Conservation (phyloP, 2,888 invertebrate genomes). For the Scelioninae gen. 1 region DNA sequence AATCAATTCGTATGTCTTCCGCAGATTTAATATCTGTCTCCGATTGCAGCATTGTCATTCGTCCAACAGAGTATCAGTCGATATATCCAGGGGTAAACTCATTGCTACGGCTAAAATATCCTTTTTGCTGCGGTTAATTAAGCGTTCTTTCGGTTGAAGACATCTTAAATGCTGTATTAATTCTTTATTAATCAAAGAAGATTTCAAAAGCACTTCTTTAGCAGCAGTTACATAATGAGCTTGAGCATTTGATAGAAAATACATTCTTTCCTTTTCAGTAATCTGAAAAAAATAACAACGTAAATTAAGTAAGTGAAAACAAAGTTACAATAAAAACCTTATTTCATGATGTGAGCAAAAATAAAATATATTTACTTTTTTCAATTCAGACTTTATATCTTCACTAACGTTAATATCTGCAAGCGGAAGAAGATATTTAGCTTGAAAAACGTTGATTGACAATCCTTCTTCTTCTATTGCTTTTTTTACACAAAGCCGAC, state of each 20-base stretch:
- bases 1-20: no score
- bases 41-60: constrained; percentile 59
- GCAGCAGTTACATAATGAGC: constrained; percentile 31
- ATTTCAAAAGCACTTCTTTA: constrained; percentile 31
- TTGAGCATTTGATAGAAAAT: constrained; percentile 20
- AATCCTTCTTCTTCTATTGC: constrained; percentile 21
- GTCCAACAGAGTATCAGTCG: constrained; percentile 30
- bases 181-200: constrained; percentile 16
- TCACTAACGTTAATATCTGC: constrained; percentile 21
- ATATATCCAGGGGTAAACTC: constrained; percentile 43
- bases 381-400: constrained; percentile 9
- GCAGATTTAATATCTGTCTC: constrained; percentile 20
- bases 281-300: not conserved
- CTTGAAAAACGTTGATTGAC: constrained; percentile 5
- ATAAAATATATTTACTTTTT: constrained; percentile 33
- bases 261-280: no score
- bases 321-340: constrained; percentile 9
- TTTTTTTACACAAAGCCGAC: constrained; percentile 19
- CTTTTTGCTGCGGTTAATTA: not conserved
- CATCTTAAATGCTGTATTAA: constrained; percentile 6
- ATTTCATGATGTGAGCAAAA: not conserved
- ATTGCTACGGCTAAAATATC: constrained; percentile 38
- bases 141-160: constrained; percentile 17
- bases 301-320: constrained; percentile 5
- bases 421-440: constrained; percentile 21